Evolutionary conservation across 1,140 invertebrate species (phyloP).

Genomic region (Latrodectus geometricus): DNA sequence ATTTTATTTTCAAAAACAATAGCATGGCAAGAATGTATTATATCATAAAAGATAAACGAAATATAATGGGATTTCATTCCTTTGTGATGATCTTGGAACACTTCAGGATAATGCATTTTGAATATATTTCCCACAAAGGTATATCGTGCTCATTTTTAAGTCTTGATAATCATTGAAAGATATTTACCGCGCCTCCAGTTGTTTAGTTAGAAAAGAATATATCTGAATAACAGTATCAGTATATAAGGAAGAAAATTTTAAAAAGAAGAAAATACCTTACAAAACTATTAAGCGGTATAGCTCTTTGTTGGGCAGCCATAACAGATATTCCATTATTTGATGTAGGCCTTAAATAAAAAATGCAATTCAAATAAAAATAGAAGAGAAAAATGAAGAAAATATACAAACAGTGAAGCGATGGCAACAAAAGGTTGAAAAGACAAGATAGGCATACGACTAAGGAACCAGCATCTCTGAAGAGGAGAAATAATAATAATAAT

Average conservation of each 20-base stretch:
- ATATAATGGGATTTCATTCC: too few species aligned
- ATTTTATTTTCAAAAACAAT: too few species aligned
- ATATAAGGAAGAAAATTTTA: background rate
- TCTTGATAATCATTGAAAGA: too few species aligned
- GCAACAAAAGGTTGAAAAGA: slow-evolving; percentile 2
- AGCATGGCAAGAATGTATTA: too few species aligned
- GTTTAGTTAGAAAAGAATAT: too few species aligned
- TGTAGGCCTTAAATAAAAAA: background rate
- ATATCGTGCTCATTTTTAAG: too few species aligned
- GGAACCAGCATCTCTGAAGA: background rate
- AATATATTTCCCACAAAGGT: too few species aligned
- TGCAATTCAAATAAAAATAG: background rate
- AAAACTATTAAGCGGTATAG: background rate
- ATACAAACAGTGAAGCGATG: background rate
- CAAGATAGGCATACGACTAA: background rate
- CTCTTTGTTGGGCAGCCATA: background rate
- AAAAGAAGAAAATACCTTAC: background rate
- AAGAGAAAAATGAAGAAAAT: background rate
- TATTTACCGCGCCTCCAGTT: too few species aligned
- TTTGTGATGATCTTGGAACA: too few species aligned
- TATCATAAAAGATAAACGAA: too few species aligned
- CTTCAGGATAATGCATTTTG: too few species aligned
- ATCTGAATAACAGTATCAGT: background rate
- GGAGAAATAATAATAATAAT: slow-evolving; percentile 32
- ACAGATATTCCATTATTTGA: slow-evolving; percentile 1